Evolutionary conservation across 1,140 invertebrate genomes (phyloP), one percentile per base, ranked within the genome.

Genomic region (Brachionus asplanchnoidis): DNA sequence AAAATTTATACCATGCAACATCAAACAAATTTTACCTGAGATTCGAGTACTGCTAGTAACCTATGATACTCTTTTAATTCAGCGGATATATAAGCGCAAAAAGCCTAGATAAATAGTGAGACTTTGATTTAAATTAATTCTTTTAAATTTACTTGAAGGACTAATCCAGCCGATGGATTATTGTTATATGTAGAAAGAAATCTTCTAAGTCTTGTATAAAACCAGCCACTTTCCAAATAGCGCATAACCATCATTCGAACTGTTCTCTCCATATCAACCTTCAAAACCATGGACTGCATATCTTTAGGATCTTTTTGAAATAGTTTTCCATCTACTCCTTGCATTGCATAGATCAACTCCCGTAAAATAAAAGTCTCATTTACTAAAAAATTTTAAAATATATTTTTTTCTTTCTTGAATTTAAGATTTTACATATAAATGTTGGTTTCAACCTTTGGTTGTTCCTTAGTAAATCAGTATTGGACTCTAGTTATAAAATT

Each of bases 51-150:
- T 0, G 95, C 95, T 84, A 97, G 92, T 79, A 95, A 92, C 84
- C 95, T 92, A 89, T 95, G 96, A 88, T 95, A 97, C 86, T 94
- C 93, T 2, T 92, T 93, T 0, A 98, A 90, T 88, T 97, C 94
- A 85, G 94, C 92, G 86, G 94, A 93, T 40, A 97, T 90, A 7
- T 93, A 94, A n/a, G 94, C 92, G 78, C 95, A 93, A 86, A 97
- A 93, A 84, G 95, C 95, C 90, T 90, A 85, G 9, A 86, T 53
- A 84, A 32, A 85, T 40, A 84, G 40, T 23, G n/a, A 26, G 28
- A 23, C 12, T 53, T 40, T 40, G 8, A 73, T 2, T 32, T 32
- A 9, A n/a, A 6, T 40, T 23, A 0, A 3, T 14, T 14, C 23
- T 6, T n/a, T n/a, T 42, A 53, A 5, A 40, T 68, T 84, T 86